These are phyloP conservation scores for Drosophila limbata DNA, from an alignment of 2,888 invertebrate genomes.

Conservation along the genomic window DNA sequence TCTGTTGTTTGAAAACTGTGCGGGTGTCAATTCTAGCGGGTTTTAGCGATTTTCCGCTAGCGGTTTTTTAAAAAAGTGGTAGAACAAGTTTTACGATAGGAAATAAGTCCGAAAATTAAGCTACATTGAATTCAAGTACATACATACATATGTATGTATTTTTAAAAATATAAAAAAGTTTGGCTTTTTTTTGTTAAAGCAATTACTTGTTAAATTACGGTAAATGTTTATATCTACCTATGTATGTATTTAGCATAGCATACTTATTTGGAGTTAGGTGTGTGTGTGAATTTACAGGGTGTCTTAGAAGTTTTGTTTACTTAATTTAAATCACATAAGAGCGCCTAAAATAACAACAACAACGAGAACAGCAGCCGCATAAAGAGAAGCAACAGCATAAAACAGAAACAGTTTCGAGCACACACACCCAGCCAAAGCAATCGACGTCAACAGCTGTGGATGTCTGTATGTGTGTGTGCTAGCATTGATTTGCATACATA, in stretches of 20 bases:
- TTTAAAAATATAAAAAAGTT: too few relatives aligned
- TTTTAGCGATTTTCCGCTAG: too few relatives aligned
- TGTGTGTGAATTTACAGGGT: conserved; percentile 3
- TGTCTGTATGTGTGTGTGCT: not conserved
- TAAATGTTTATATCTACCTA: too few relatives aligned
- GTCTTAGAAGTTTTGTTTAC: not conserved
- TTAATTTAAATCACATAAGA: conserved; percentile 4
- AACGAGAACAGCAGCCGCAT: not conserved
- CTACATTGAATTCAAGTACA: too few relatives aligned
- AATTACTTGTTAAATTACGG: too few relatives aligned
- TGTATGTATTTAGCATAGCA: conserved; percentile 8
- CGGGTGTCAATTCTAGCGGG: too few relatives aligned
- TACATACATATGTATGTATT: too few relatives aligned
- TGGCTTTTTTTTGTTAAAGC: too few relatives aligned
- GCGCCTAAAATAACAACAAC: conserved; percentile 11
- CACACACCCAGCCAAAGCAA: not conserved
- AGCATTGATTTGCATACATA: conserved; percentile 27
- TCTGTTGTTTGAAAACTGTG: too few relatives aligned
- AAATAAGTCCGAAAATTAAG: too few relatives aligned
- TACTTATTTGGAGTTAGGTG: conserved; percentile 21
- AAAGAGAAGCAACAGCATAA: conserved; percentile 18
- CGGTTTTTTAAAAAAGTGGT: too few relatives aligned
- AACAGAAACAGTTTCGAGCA: conserved; percentile 18
- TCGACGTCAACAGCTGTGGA: not conserved
- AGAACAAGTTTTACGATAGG: too few relatives aligned